Percentiles rank a stretch among this genome's conserved stretches.
Conservation (phyloP, 2,113 vertebrate genomes). For the Apteryx mantelli region DNA sequence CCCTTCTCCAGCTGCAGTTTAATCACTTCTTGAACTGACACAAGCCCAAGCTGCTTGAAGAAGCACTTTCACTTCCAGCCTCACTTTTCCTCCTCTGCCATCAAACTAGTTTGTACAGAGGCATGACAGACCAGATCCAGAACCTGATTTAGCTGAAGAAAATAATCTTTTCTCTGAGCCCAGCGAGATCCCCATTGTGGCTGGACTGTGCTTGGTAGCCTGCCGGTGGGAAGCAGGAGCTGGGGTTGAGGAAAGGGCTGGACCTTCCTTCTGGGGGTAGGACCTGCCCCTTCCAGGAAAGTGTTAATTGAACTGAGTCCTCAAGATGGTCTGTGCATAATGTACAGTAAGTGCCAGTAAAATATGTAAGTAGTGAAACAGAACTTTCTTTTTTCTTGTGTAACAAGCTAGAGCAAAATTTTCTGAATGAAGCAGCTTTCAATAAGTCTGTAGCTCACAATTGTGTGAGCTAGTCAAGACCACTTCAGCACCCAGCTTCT, state of each 20-base stretch:
- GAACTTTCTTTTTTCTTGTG: neutral
- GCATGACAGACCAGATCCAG: too few relatives aligned
- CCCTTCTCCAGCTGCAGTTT: neutral
- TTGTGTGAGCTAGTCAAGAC: neutral
- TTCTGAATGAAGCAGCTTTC: neutral
- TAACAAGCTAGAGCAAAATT: neutral
- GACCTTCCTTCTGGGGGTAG: neutral
- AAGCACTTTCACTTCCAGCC: neutral
- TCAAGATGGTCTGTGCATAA: neutral
- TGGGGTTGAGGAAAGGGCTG: neutral
- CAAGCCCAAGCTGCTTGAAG: neutral
- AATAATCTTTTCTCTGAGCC: too few relatives aligned
- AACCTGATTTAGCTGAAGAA: too few relatives aligned
- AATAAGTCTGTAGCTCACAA: neutral
- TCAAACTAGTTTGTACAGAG: neutral
- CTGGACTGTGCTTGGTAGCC: neutral
- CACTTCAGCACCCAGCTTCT: fast-evolving
- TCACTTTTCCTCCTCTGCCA: neutral
- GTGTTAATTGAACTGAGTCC: neutral
- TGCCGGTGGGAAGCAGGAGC: neutral
- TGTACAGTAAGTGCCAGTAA: neutral
- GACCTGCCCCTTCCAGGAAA: neutral
- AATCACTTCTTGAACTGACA: neutral
- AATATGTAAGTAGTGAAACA: neutral
- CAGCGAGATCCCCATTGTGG: neutral